Base-by-base conservation (phyloP, 2,797 vertebrate species). In the Echiichthys vipera region DNA sequence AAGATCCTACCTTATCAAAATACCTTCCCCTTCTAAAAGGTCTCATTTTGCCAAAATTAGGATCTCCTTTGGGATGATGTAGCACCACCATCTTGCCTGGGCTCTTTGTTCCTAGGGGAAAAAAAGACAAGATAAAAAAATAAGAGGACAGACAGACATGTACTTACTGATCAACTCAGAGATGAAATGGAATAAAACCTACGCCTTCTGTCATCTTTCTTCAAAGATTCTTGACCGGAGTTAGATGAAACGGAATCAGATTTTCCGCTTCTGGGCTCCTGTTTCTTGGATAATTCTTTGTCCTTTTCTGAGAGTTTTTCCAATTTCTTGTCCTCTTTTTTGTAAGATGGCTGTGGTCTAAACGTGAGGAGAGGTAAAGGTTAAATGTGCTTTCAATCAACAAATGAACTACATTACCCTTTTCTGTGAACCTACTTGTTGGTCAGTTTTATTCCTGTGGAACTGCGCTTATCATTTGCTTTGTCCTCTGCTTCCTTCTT, bases 241-340 rank as follows among this genome's bases (percentile, higher is more conserved):
- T 89, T 92, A 54, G 95, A 95, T 57, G 95, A 84, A 76, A 90
- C 90, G 0, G 93, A 90, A 9, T 96, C 96, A 47, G 81, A 94
- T 90, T 96, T 98, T 80, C 94, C 93, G 58, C 94, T 93, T 94
- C 95, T 99, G 63, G 87, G 73, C 55, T 99, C 97, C 43, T 84
- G 90, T 90, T 98, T 98, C 90, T 97, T 98, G 64, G 79, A 80
- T 11, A 69, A 4, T 51, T 99, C 97, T 88, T 98, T 98, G 78
- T 98, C 97, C 86, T 98, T 98, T 71, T 97, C 98, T 61, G 95
- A 95, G 1, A 89, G 89, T 84, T 98, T 98, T n/a, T 98, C 97
- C n/a, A 93, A 93, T 74, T 97, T 97, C 86, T 97, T 99, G 47
- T 99, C 98, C 68, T 98, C 97, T 84, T 98, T 99, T 93, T 98